These are phyloP conservation scores for Drosophila peninsularis DNA, from an alignment of 2,888 invertebrate species.

Conservation along the genomic window DNA sequence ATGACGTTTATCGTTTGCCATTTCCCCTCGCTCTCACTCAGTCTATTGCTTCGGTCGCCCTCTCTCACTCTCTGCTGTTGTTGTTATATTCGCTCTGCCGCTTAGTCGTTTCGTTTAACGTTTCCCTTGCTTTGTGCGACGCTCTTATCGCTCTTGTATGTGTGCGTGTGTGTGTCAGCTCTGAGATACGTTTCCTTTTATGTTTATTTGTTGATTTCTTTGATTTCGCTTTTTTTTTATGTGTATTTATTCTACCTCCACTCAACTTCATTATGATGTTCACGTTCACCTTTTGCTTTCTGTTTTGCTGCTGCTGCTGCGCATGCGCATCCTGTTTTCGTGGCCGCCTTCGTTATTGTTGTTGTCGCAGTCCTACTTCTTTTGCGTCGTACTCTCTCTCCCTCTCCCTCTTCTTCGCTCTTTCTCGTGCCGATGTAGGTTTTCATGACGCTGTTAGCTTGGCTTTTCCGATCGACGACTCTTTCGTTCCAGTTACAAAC, in stretches of 20 bases:
- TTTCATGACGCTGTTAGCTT: conserved; percentile 48
- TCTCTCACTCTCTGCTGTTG: neutral
- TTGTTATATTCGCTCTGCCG: conserved; percentile 16
- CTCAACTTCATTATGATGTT: conserved; percentile 65
- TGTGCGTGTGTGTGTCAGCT: conserved; percentile 47
- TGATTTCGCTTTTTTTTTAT: conserved; percentile 72
- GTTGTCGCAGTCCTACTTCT: conserved; percentile 61
- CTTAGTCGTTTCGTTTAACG: conserved; percentile 18
- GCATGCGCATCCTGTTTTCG: conserved; percentile 74
- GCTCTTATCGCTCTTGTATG: conserved; percentile 52
- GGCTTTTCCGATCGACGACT: conserved; percentile 55
- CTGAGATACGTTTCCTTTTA: conserved; percentile 69
- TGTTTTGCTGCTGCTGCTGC: conserved; percentile 63
- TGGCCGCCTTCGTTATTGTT: conserved; percentile 43
- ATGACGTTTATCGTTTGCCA: conserved; percentile 75
- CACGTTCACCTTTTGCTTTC: conserved; percentile 63
- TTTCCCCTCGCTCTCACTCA: conserved; percentile 35
- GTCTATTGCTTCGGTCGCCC: neutral
- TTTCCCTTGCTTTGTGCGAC: conserved; percentile 40
- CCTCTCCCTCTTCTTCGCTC: conserved; percentile 10
- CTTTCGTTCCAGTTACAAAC: conserved; percentile 52
- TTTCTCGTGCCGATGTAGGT: conserved; percentile 47
- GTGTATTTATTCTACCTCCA: conserved; percentile 47
- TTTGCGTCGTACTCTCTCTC: conserved; percentile 13
- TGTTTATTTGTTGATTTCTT: conserved; percentile 76